A percentile compares a stretch with the other conserved stretches of the same genome.
phyloP scores from a whole-genome alignment of 37 sponge, comb jelly and placozoan genomes.

The Axinella damicornis region DNA sequence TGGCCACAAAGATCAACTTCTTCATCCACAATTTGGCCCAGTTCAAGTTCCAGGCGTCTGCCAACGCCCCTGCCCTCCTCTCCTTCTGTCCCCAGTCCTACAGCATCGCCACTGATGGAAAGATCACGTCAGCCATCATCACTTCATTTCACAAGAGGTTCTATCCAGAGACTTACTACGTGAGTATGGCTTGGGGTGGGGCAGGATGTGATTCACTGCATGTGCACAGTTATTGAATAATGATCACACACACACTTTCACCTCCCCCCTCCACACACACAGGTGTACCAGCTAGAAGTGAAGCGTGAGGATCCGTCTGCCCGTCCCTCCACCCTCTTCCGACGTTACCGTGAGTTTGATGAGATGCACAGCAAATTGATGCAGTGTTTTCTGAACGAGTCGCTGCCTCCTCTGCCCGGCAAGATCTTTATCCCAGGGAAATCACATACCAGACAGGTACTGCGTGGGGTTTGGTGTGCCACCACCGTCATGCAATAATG shows the following conservation, averaged over 20 bases:
- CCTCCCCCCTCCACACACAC: neutral
- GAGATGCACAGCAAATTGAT: conserved; percentile 80
- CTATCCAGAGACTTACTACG: conserved; percentile 80
- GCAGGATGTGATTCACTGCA: too few species aligned
- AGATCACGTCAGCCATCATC: conserved; percentile 56
- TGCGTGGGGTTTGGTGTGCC: neutral
- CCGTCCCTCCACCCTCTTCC: conserved; percentile 44
- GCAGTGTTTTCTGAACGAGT: conserved; percentile 54
- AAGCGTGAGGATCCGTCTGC: conserved; percentile 15
- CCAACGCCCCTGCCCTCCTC: conserved; percentile 41
- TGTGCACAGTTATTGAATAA: too few species aligned
- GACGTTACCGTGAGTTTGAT: conserved; percentile 88
- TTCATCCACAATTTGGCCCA: conserved; percentile 95
- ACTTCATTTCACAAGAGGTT: conserved; percentile 69
- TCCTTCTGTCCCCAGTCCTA: conserved; percentile 50
- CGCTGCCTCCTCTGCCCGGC: conserved; percentile 74
- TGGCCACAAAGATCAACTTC: conserved; percentile 88
- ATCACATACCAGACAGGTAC: conserved; percentile 35
- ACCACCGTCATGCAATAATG: too few species aligned
- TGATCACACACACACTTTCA: too few species aligned
- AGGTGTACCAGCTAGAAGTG: conserved; percentile 75
- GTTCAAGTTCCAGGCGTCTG: conserved; percentile 49
- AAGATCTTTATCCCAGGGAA: conserved; percentile 65
- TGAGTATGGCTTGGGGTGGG: conserved; percentile 23
- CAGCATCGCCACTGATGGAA: conserved; percentile 73